phyloP scores from a whole-genome alignment of 2,797 vertebrate genomes.

The Netta rufina region DNA sequence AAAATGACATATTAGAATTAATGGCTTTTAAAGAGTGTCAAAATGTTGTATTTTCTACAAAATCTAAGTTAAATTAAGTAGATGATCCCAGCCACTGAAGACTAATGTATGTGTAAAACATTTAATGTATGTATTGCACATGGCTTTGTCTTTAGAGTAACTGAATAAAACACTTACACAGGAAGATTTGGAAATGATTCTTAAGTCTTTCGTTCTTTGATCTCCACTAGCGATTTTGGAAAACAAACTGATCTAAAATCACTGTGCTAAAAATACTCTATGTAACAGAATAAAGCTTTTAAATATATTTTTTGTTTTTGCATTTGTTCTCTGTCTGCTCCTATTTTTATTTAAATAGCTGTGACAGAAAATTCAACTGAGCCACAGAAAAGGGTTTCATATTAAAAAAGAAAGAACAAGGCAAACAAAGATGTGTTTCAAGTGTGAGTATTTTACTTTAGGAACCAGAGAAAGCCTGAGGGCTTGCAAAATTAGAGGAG shows the following conservation, averaged over 20 bases:
- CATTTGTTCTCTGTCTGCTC: conserved; percentile 11
- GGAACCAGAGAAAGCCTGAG: conserved; percentile 58
- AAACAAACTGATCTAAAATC: neutral
- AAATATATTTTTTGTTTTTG: conserved; percentile 3
- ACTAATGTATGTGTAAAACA: too few relatives aligned
- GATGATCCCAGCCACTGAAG: neutral
- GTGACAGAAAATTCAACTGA: conserved; percentile 16
- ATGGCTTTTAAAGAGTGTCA: neutral
- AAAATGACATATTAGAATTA: neutral
- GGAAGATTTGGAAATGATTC: neutral
- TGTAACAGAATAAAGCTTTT: neutral
- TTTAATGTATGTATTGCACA: neutral
- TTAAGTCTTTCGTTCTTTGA: neutral
- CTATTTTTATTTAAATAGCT: conserved; percentile 53
- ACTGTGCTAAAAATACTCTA: neutral
- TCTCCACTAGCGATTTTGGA: neutral
- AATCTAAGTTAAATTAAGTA: neutral
- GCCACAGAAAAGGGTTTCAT: conserved; percentile 21
- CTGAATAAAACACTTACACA: neutral
- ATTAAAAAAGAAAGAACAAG: conserved; percentile 17
- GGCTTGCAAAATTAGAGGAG: conserved; percentile 68
- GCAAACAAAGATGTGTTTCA: conserved; percentile 59
- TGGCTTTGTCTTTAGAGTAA: neutral
- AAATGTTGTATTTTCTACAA: neutral
- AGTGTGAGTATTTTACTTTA: conserved; percentile 45